A percentile compares a stretch with the other conserved stretches of the same genome.
phyloP scores from a whole-genome alignment of 1,140 invertebrate genomes.

The Frieseomelitta varia region DNA sequence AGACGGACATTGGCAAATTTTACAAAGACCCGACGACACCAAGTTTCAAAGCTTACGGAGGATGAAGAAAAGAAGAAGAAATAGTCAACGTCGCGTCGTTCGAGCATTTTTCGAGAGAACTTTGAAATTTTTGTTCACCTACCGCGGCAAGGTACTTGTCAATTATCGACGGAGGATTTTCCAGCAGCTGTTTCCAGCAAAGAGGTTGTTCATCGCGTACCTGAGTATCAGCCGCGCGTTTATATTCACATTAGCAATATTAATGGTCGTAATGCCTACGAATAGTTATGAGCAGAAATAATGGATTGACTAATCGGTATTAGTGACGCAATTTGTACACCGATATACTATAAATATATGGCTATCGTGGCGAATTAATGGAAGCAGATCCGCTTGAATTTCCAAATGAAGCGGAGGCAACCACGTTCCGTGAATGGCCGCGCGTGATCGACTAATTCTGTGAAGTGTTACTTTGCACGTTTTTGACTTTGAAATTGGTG shows the following conservation, averaged over 20 bases:
- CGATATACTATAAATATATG: slow-evolving; percentile 8
- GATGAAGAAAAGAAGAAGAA: no score
- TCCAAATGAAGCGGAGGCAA: neutral
- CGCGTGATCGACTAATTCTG: no score
- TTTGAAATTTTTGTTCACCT: no score
- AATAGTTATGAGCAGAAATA: slow-evolving; percentile 11
- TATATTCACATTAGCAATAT: neutral
- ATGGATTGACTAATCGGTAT: slow-evolving; percentile 15
- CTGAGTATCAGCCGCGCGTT: neutral
- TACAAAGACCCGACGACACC: no score
- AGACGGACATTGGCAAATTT: no score
- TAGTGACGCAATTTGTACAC: slow-evolving; percentile 3
- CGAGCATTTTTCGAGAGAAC: no score
- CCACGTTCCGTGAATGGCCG: neutral
- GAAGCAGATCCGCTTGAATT: slow-evolving; percentile 8
- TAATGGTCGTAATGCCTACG: neutral
- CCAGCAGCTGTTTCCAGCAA: neutral
- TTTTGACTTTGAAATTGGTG: no score
- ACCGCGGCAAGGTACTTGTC: neutral
- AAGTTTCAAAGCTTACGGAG: no score
- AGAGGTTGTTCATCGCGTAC: no score
- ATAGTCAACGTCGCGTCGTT: no score
- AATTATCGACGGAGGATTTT: neutral
- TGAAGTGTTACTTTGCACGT: no score
- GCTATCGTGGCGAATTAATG: neutral